Percentiles rank a stretch among this genome's conserved stretches.
These are phyloP conservation scores for Drosophila miranda DNA, from an alignment of 1,140 invertebrate species.

Conservation along the genomic window DNA sequence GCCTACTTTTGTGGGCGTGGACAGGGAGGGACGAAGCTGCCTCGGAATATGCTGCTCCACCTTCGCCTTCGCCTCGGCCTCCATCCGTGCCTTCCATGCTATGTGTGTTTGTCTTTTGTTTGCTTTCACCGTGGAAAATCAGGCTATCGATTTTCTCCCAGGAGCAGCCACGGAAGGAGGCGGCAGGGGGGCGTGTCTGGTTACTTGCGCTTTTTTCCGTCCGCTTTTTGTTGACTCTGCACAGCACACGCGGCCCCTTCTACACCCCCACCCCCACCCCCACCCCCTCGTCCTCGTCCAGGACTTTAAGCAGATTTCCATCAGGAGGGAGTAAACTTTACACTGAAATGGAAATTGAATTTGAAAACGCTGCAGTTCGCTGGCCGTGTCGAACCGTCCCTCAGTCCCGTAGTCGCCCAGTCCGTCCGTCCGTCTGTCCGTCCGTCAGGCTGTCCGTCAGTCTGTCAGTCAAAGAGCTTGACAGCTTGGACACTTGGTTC, in stretches of 20 bases:
- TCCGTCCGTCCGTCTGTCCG: too few species aligned
- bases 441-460: too few species aligned
- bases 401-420: too few species aligned
- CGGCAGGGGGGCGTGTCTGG: constrained; percentile 27
- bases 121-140: constrained; percentile 55
- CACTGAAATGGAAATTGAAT: constrained; percentile 49
- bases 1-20: constrained; percentile 44
- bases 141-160: constrained; percentile 55
- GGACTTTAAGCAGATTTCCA: constrained; percentile 42
- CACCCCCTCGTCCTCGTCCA: constrained; percentile 2
- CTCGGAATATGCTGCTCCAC: constrained; percentile 6
- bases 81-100: background rate
- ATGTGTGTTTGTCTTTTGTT: constrained; percentile 41
- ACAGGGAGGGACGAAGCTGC: background rate
- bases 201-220: constrained; percentile 49
- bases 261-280: background rate
- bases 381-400: background rate
- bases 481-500: constrained; percentile 38
- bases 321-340: constrained; percentile 18
- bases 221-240: constrained; percentile 31
- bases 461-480: constrained; percentile 42
- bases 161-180: background rate
- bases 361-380: constrained; percentile 41
- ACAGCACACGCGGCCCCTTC: background rate
- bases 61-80: background rate